Evolutionary conservation across 1,140 invertebrate species (phyloP), one percentile per base, ranked within the genome.

Genomic region (Drosophila pseudoobscura): DNA sequence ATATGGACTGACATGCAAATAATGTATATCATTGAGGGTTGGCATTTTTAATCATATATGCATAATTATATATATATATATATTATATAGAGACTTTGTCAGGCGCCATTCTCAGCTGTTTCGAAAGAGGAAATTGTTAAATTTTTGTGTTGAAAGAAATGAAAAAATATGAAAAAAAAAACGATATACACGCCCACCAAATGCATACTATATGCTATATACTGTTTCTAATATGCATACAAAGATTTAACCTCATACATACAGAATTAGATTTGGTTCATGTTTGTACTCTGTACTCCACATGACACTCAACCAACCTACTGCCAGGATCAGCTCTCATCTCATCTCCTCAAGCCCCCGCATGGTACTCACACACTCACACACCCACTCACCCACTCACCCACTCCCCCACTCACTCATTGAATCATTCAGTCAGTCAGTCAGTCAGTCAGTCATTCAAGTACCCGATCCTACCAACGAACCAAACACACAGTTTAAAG

Each of bases 191-290:
- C 66, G 83, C 82, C 82, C 82, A 87, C 82, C 82, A 87, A 69
- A 88, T 78, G 82, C 82, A 87, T 87, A 87, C 83, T 88, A 87
- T 87, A 87, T 87, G 82, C 82, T 49, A 80, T 69, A 69, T 69
- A 88, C 82, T 87, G 82, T 87, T 87, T 87, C 82, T 88, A 64
- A 85, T 78, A 87, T 74, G 66, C 63, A 69, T 66, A 75, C 47
- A 75, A 75, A 74, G 54, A 74, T 75, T 75, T 75, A 75, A 65
- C 58, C 59, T 54, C 71, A 64, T 29, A 62, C 46, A 51, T 49
- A 22, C 46, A 61, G 55, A 59, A 59, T 41, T 46, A 13, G 22
- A 52, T 65, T 73, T 47, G 53, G 53, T 58, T 52, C 15, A 29
- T 51, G 53, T 57, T 74, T 64, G 70, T 41, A 75, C n/a, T 41